Conservation (phyloP, 2,797 vertebrate genomes). For the Eulemur rubriventer region DNA sequence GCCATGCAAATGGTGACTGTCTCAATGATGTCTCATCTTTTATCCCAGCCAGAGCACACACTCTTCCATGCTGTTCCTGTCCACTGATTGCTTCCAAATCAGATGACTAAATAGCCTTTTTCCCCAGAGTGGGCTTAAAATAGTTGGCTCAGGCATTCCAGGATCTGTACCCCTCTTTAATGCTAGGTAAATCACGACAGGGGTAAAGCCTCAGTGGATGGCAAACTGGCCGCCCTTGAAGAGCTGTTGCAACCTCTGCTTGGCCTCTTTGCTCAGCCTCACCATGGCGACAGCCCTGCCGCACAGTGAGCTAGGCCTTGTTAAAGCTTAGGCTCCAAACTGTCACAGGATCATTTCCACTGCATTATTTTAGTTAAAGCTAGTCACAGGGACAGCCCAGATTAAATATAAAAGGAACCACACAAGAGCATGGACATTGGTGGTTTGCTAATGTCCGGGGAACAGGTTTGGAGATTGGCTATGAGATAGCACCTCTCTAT, state of each 20-base stretch:
- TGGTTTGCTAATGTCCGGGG: not conserved
- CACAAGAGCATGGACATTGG: not conserved
- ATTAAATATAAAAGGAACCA: not conserved
- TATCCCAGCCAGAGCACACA: slow-evolving; percentile 75
- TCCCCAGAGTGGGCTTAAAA: slow-evolving; percentile 88
- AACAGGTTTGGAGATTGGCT: not conserved
- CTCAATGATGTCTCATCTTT: slow-evolving; percentile 49
- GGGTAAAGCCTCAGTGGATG: slow-evolving; percentile 98
- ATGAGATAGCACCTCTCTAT: not conserved
- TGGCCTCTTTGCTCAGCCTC: slow-evolving; percentile 95
- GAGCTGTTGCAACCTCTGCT: slow-evolving; percentile 95
- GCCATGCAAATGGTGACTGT: slow-evolving; percentile 56
- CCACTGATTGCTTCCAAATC: slow-evolving; percentile 74
- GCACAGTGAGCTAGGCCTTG: accelerated
- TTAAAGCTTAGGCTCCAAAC: not conserved
- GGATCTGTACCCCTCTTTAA: no score
- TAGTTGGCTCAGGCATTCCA: no score
- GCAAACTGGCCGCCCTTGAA: slow-evolving; percentile 96
- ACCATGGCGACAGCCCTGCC: slow-evolving; percentile 85
- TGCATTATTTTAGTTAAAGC: not conserved
- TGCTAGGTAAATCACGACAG: slow-evolving; percentile 95
- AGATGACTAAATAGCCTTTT: slow-evolving; percentile 77
- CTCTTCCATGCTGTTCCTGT: slow-evolving; percentile 77
- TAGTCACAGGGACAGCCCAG: not conserved
- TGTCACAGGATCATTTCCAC: not conserved